Evolutionary conservation across 2,888 invertebrate genomes (phyloP).

Genomic region (Temnothorax ravouxi): DNA sequence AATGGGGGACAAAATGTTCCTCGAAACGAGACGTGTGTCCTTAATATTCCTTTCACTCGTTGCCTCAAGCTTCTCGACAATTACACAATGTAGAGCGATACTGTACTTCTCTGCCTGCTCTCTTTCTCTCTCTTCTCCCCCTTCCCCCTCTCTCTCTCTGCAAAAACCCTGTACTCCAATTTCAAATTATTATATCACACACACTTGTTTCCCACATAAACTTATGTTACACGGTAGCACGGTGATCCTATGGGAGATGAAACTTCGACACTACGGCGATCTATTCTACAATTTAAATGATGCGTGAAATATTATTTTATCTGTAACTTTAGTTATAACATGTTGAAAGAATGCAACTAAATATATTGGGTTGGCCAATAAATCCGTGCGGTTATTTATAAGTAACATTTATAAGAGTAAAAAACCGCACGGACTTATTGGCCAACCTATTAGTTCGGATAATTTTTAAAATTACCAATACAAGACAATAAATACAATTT

Average conservation of each 20-base stretch:
- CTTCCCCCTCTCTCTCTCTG: not conserved
- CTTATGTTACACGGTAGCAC: not conserved
- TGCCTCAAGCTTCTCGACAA: constrained; percentile 60
- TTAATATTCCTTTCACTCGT: constrained; percentile 74
- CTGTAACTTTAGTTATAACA: not conserved
- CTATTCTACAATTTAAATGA: not conserved
- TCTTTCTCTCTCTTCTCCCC: not conserved
- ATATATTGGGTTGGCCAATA: too few relatives aligned
- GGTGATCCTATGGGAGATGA: not conserved
- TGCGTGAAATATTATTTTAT: not conserved
- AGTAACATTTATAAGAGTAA: too few relatives aligned
- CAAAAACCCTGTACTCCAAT: not conserved
- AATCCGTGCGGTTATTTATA: too few relatives aligned
- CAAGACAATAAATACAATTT: not conserved
- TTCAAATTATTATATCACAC: constrained; percentile 15
- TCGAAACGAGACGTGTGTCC: constrained; percentile 70
- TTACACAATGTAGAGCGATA: constrained; percentile 43
- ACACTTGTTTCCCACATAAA: not conserved
- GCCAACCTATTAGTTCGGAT: too few relatives aligned
- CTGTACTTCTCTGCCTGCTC: not conserved
- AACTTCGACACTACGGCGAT: not conserved
- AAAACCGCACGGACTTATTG: too few relatives aligned
- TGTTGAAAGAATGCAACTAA: not conserved
- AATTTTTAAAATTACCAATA: not conserved
- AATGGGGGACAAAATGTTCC: constrained; percentile 76